Evolutionary conservation across 2,888 invertebrate genomes (phyloP), one percentile per base, ranked within the genome.

Genomic region (Toxonevra muliebris): DNA sequence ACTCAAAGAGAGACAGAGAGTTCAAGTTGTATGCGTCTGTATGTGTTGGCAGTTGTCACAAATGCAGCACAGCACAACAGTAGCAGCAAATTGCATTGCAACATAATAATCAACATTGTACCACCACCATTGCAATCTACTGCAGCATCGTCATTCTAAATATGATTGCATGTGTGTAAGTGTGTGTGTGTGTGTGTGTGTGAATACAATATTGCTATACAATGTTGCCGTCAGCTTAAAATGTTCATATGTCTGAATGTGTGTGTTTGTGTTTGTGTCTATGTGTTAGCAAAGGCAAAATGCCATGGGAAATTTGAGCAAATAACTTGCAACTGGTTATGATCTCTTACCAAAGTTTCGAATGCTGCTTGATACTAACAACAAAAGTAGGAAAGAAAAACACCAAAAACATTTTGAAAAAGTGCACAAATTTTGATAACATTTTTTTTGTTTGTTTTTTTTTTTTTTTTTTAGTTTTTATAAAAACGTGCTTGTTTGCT

Each of bases 301-400:
- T 57, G 58, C 65, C 65, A 57, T 50, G 65, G 65, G 65, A 65
- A 65, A 65, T 65, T 65, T 65, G 50, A 57, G 58, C 58, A 57
- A 65, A 65, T 65, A 65, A 65, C 65, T 65, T 65, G 65, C 65
- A 20, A 65, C 58, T 65, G 65, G 57, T 65, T 65, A 65, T 65
- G 65, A 65, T 65, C 65, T 57, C 64, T 57, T 57, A 65, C 52
- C 30, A 30, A 65, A 65, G 19, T 58, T 58, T 58, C 15, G 40
- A 58, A 41, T 15, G 58, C 41, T 12, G 13, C 58, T 41, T 54
- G 12, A 54, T 54, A 17, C 54, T 54, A 54, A 20, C 54, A 54
- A 11, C 13, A 20, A 12, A 20, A 19, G 15, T 20, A 17, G 30
- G 7, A 7, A 30, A 30, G 30, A 30, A 7, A 30, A 30, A 7